Conservation (phyloP, 1,140 invertebrate species). For the Calosoma granatense region DNA sequence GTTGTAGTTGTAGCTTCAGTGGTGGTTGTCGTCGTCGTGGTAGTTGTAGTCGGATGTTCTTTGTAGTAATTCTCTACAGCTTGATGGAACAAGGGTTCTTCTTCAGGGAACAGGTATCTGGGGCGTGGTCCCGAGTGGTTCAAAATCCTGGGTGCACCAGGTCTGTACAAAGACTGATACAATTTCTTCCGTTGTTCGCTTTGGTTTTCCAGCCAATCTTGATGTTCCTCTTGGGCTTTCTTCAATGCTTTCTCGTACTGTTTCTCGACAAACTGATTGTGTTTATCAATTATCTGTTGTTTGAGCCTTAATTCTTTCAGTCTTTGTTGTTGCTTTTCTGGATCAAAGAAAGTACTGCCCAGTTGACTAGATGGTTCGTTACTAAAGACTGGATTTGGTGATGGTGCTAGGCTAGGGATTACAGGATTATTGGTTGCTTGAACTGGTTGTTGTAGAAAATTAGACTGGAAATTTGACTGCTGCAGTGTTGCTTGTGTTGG, state of each 20-base stretch:
- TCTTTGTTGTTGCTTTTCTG: constrained; percentile 52
- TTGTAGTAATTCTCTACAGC: constrained; percentile 39
- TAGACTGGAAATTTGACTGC: constrained; percentile 5
- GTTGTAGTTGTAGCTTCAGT: constrained; percentile 32
- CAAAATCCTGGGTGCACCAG: constrained; percentile 16
- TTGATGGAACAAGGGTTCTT: constrained; percentile 34
- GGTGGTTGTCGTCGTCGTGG: constrained; percentile 35
- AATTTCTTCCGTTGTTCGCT: constrained; percentile 34
- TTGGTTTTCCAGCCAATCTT: constrained; percentile 50
- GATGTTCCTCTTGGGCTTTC: constrained; percentile 52
- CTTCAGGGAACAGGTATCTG: constrained; percentile 33
- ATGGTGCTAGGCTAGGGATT: constrained; percentile 20
- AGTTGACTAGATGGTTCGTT: constrained; percentile 30
- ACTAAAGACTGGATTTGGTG: constrained; percentile 30
- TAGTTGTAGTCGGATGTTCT: constrained; percentile 39
- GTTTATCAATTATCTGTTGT: constrained; percentile 55
- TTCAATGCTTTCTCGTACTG: constrained; percentile 56
- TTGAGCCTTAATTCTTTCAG: constrained; percentile 47
- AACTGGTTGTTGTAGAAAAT: constrained; percentile 32
- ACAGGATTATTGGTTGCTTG: constrained; percentile 24
- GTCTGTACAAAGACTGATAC: constrained; percentile 33
- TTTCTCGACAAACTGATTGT: constrained; percentile 56
- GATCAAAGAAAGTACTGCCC: constrained; percentile 20
- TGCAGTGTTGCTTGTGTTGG: background rate
- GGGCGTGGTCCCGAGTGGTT: constrained; percentile 26